These are phyloP conservation scores for Rattus rattus DNA, from an alignment of 2,113 vertebrate species.

Conservation along the genomic window DNA sequence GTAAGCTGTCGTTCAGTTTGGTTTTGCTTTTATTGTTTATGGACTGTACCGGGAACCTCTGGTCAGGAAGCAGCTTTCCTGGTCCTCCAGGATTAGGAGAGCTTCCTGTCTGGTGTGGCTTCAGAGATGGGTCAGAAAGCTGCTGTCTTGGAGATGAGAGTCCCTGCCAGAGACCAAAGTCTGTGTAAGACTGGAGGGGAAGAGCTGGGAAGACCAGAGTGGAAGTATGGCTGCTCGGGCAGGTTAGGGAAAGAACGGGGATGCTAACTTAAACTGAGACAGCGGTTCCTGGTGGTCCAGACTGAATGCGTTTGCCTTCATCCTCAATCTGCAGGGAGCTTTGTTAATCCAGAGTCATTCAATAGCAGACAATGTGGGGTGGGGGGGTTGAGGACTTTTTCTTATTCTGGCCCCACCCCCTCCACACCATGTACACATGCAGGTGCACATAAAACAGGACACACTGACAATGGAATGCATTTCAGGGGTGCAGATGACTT, in stretches of 20 bases:
- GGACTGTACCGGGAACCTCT: neutral
- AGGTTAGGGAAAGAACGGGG: too few relatives aligned
- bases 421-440: neutral
- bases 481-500: neutral
- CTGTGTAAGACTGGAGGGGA: neutral
- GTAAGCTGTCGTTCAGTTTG: neutral
- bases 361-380: neutral
- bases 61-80: neutral
- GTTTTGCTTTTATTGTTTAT: neutral
- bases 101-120: neutral
- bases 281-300: neutral
- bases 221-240: neutral
- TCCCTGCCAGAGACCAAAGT: neutral
- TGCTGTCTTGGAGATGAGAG: too few relatives aligned
- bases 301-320: neutral
- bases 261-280: neutral
- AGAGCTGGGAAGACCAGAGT: neutral
- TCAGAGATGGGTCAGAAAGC: neutral
- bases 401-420: fast-evolving
- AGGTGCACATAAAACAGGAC: too few relatives aligned
- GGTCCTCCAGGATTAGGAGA: neutral
- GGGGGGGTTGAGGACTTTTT: neutral
- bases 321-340: neutral
- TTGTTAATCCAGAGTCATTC: neutral
- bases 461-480: too few relatives aligned